phyloP scores from a whole-genome alignment of 2,888 invertebrate genomes.

The Heteromyza rotundicornis region DNA sequence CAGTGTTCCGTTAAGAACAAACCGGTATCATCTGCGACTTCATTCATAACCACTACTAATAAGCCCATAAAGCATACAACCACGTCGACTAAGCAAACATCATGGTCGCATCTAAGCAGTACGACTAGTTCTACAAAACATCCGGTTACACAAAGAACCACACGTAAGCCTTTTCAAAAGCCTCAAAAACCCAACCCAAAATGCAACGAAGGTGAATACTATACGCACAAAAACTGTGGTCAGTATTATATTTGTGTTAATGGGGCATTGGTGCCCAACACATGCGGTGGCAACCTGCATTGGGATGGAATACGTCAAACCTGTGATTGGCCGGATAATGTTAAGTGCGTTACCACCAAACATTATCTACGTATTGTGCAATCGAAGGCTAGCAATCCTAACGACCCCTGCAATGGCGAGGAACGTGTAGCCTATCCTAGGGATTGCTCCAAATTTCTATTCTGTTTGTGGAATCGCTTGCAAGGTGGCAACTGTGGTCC shows the following conservation, averaged over 20 bases:
- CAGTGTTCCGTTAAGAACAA: conserved; percentile 66
- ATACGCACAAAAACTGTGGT: conserved; percentile 75
- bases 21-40: conserved; percentile 53
- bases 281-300: conserved; percentile 78
- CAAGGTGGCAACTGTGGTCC: conserved; percentile 75
- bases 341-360: conserved; percentile 66
- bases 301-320: conserved; percentile 72
- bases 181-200: conserved; percentile 36
- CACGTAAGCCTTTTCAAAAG: conserved; percentile 39
- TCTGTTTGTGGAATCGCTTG: conserved; percentile 80
- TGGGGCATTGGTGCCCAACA: conserved; percentile 71
- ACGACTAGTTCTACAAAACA: conserved; percentile 28
- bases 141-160: conserved; percentile 32
- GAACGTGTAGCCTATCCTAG: conserved; percentile 70
- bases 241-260: conserved; percentile 82
- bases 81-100: conserved; percentile 11
- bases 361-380: conserved; percentile 53
- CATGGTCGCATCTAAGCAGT: background rate
- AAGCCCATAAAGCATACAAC: conserved; percentile 41
- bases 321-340: conserved; percentile 78
- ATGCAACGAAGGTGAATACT: conserved; percentile 78
- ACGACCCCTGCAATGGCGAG: conserved; percentile 69
- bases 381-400: conserved; percentile 54
- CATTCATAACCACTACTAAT: conserved; percentile 53
- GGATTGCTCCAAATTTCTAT: conserved; percentile 76